Conservation (phyloP, 2,888 invertebrate genomes). For the Epistrophella euchroma region DNA sequence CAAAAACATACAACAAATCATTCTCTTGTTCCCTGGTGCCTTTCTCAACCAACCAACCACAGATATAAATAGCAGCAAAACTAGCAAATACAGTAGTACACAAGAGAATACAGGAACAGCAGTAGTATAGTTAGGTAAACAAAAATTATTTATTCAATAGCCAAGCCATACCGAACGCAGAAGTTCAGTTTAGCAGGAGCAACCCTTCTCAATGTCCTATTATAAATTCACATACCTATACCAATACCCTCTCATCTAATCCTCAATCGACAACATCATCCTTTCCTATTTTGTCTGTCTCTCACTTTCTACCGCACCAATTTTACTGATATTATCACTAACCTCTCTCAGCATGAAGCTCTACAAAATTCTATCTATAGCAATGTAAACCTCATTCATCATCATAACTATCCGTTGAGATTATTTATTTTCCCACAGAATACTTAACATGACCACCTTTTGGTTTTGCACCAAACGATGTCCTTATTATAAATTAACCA, state of each 20-base stretch:
- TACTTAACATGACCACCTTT: slow-evolving; percentile 70
- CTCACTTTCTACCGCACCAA: slow-evolving; percentile 11
- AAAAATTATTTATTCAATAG: slow-evolving; percentile 61
- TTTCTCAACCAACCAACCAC: neutral
- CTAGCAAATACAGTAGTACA: slow-evolving; percentile 1
- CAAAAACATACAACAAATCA: slow-evolving; percentile 41
- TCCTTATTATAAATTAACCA: slow-evolving; percentile 69
- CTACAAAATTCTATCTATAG: slow-evolving; percentile 21
- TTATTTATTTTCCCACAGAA: slow-evolving; percentile 74
- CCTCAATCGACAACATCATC: slow-evolving; percentile 33
- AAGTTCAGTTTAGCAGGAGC: slow-evolving; percentile 20
- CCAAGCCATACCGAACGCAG: slow-evolving; percentile 33
- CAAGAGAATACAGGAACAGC: neutral
- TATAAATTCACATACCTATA: slow-evolving; percentile 63
- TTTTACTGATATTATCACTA: slow-evolving; percentile 17
- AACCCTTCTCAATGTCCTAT: slow-evolving; percentile 74
- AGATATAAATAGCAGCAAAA: slow-evolving; percentile 32
- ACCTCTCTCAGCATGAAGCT: neutral
- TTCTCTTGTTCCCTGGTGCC: neutral
- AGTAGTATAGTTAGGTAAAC: slow-evolving; percentile 13
- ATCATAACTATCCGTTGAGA: slow-evolving; percentile 71
- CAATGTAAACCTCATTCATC: slow-evolving; percentile 68
- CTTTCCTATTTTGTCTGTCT: slow-evolving; percentile 5
- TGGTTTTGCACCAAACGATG: slow-evolving; percentile 47
- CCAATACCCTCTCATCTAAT: slow-evolving; percentile 32